Evolutionary conservation across 2,888 invertebrate genomes (phyloP), one percentile per base, ranked within the genome.

Genomic region (Tortricodes alternella): DNA sequence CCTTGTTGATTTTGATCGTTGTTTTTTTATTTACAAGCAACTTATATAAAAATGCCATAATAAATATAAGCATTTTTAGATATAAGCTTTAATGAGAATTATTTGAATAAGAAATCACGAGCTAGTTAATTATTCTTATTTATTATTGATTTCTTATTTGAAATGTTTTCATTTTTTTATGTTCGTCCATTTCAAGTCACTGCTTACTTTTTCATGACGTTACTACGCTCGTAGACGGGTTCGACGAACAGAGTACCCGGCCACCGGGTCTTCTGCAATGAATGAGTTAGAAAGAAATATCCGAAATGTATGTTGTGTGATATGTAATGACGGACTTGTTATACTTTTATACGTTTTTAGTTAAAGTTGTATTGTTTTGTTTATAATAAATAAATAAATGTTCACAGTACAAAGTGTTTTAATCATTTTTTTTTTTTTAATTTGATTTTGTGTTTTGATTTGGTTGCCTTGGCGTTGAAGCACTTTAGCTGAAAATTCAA

Each of bases 41-140:
- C 71, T 72, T 70, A 68, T 65, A 63, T 62, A 67, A 69, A 76
- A 83, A 87, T 87, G 90, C 90, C 90, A 90, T 90, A 89, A 80
- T 90, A 90, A 80, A 66, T 83, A 60, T 89, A 89, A 89, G 89
- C 77, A 77, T 77, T 75, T 69, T 70, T 85, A 85, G 81, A 59
- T 69, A 56, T 67, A 81, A 83, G 77, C 72, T 57, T 2, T 58
- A 50, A 63, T 81, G 89, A 90, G 84, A 83, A 79, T 82, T 65
- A 83, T 86, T 90, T 89, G 89, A 90, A 88, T 84, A 72, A 78
- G 89, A 89, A 89, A 90, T 89, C 85, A 58, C 61, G 58, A 52
- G 56, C 62, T 46, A 75, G 62, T 74, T 74, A 61, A 66, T 62
- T 68, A 66, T 63, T 68, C 63, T 66, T 70, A 63, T 59, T 64